Evolutionary conservation across 2,113 vertebrate genomes (phyloP).

Genomic region (Sorex fumeus): DNA sequence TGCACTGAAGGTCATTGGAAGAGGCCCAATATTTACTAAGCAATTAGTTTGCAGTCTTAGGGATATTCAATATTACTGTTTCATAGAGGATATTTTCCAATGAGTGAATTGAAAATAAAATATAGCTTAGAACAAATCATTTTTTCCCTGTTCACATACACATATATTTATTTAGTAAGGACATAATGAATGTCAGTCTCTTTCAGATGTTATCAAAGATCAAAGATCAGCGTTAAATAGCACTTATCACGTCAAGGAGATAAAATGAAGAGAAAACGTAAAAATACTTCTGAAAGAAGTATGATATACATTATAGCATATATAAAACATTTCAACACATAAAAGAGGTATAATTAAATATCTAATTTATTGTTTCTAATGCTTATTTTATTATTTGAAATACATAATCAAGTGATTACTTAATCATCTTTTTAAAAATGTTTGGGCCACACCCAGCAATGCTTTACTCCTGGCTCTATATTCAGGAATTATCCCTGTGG

Average conservation of each 20-base stretch:
- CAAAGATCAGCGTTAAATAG: background rate
- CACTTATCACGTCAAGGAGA: background rate
- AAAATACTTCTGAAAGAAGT: too few species aligned
- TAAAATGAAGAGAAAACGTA: background rate
- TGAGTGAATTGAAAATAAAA: constrained; percentile 6
- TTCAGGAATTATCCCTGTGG: too few species aligned
- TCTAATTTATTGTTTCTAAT: too few species aligned
- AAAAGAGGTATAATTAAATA: too few species aligned
- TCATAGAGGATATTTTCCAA: background rate
- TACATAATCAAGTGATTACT: too few species aligned
- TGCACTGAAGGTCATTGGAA: background rate
- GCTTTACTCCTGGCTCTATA: too few species aligned
- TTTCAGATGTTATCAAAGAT: background rate
- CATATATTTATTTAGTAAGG: background rate
- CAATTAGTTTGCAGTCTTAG: background rate
- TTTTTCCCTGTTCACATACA: background rate
- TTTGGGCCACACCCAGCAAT: too few species aligned
- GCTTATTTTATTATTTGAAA: too few species aligned
- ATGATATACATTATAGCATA: too few species aligned
- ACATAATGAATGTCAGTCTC: background rate
- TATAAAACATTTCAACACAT: too few species aligned
- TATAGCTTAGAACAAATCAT: background rate
- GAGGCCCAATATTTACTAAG: background rate
- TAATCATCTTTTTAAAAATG: too few species aligned
- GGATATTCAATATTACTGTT: background rate